Evolutionary conservation across 2,888 invertebrate species (phyloP).

Genomic region (Andricus curvator): DNA sequence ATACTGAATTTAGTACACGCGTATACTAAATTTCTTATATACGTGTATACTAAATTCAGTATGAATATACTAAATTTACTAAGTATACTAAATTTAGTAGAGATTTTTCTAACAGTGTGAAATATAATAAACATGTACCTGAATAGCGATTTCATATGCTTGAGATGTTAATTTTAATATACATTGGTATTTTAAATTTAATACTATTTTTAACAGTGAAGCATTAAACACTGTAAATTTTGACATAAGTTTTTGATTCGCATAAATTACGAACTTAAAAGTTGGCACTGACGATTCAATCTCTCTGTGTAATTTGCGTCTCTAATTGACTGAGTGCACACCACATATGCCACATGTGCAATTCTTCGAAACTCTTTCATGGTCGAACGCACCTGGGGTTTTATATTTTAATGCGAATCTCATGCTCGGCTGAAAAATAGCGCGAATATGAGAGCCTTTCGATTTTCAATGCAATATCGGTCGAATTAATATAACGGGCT

Average conservation of each 20-base stretch:
- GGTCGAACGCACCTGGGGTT: background rate
- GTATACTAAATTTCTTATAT: too few species aligned
- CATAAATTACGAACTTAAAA: background rate
- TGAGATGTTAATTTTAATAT: too few species aligned
- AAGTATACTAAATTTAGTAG: too few species aligned
- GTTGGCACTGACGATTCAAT: background rate
- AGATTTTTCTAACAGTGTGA: too few species aligned
- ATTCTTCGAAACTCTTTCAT: constrained; percentile 15
- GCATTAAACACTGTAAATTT: background rate
- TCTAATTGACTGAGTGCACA: constrained; percentile 3
- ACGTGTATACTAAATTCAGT: too few species aligned
- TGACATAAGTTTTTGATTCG: background rate
- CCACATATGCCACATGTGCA: constrained; percentile 10
- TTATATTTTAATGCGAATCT: constrained; percentile 20
- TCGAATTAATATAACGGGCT: constrained; percentile 1
- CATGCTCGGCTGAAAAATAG: constrained; percentile 1
- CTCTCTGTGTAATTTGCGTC: background rate
- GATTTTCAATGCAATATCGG: background rate
- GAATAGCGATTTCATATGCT: too few species aligned
- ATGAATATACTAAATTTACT: too few species aligned
- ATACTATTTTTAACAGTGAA: too few species aligned
- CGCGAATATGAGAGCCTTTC: background rate
- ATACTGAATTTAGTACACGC: too few species aligned
- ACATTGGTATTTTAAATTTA: too few species aligned
- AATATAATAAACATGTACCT: too few species aligned